Base-by-base conservation (phyloP, 2,113 vertebrate genomes). In the Rousettus leschenaultii region DNA sequence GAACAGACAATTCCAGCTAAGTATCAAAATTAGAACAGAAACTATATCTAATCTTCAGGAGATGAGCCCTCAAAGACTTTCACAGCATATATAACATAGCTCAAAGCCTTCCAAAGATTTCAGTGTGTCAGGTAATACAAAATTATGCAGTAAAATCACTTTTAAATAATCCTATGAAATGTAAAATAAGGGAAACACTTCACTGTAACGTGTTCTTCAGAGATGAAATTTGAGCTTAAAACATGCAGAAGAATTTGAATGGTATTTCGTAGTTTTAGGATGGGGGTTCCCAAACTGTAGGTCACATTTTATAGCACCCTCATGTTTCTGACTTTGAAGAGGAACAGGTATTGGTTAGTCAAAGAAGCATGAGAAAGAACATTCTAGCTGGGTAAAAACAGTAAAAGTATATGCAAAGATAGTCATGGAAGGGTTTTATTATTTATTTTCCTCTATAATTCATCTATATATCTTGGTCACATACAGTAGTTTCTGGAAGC, bases 171-270 rank as follows among this genome's bases (percentile, higher is more conserved):
- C 19, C 82, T 86, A 51, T 75, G 10, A 90, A 70, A 61, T 82
- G 24, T 33, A 85, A 95, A 92, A 90, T 45, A 77, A 59, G 19
- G 26, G 19, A 65, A n/a, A n/a, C n/a, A 93, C 82, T 79, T 68
- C 51, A 86, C 28, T 43, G 59, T 91, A 66, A 86, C 18, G 10
- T n/a, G 21, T 30, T 21, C 24, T 75, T 74, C 40, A 70, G 35
- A 68, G 38, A 91, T 59, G 68, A 87, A 94, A 93, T 65, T 61
- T 82, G 63, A 88, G n/a, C 68, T 40, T 88, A 79, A 88, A 78
- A 51, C 38, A 14, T 51, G 11, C n/a, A 53, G 26, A 88, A 75
- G 82, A 86, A 91, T 84, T 51, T 66, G 61, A 91, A 78, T n/a
- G 84, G 10, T 87, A 78, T 75, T 91, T 40, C 80, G n/a, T 38